phyloP scores from a whole-genome alignment of 2,797 vertebrate genomes.

The Choloepus didactylus region DNA sequence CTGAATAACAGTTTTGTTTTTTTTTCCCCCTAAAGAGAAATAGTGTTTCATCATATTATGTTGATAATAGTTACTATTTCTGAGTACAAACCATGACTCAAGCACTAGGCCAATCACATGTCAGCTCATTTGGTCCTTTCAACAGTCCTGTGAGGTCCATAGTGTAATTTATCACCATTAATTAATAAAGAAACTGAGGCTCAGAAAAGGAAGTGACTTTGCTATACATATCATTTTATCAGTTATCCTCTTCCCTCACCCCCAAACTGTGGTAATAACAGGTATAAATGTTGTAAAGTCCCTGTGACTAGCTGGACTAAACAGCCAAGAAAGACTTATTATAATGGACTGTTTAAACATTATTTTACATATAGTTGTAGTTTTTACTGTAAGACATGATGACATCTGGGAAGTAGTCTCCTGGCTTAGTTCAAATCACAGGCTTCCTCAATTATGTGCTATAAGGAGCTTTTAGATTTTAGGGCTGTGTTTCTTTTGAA shows the following conservation, averaged over 20 bases:
- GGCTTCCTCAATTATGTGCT: conserved; percentile 47
- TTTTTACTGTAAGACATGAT: conserved; percentile 42
- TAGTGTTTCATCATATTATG: neutral
- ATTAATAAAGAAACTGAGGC: conserved; percentile 1
- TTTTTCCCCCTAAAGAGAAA: neutral
- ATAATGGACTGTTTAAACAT: conserved; percentile 29
- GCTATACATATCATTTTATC: neutral
- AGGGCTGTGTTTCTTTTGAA: conserved; percentile 13
- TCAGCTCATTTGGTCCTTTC: neutral
- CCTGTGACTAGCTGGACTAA: neutral
- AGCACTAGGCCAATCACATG: neutral
- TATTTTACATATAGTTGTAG: neutral
- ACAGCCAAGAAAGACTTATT: neutral
- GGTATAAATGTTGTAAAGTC: neutral
- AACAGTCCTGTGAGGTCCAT: neutral
- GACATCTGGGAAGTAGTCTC: conserved; percentile 49
- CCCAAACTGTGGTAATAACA: neutral
- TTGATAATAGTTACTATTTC: neutral
- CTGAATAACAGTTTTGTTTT: neutral
- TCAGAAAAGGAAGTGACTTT: neutral
- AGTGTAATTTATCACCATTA: neutral
- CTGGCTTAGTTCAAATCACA: conserved; percentile 41
- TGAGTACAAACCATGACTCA: neutral
- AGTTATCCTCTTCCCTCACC: neutral
- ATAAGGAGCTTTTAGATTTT: conserved; percentile 12